phyloP scores from a whole-genome alignment of 2,113 vertebrate genomes.

The Tamias sibiricus region DNA sequence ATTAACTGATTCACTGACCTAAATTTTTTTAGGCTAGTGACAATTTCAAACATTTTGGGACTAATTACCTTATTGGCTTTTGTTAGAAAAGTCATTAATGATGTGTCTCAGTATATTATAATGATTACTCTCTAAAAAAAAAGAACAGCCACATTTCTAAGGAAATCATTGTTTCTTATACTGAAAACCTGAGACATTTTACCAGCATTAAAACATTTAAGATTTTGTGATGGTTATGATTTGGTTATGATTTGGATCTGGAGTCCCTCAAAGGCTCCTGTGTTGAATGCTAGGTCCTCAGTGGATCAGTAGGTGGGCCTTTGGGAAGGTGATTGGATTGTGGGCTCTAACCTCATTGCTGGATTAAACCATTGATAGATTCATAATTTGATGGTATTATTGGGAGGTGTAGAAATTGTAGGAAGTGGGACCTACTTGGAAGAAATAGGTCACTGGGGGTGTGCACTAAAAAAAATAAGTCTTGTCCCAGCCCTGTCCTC shows the following conservation, averaged over 20 bases:
- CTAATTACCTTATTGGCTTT: constrained; percentile 26
- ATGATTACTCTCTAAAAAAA: background rate
- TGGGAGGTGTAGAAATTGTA: background rate
- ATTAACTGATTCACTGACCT: background rate
- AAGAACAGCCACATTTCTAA: background rate
- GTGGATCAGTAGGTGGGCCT: background rate
- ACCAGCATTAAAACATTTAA: background rate
- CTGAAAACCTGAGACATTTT: background rate
- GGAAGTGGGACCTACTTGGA: background rate
- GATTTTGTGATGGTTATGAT: background rate
- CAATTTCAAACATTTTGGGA: background rate
- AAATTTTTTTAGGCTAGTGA: background rate
- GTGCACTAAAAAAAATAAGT: background rate
- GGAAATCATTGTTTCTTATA: background rate
- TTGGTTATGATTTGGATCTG: background rate
- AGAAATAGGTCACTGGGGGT: background rate
- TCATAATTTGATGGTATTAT: background rate
- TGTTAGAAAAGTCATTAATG: constrained; percentile 12
- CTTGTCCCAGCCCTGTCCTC: background rate
- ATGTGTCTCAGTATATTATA: background rate
- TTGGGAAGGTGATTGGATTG: background rate
- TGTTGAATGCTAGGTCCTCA: background rate
- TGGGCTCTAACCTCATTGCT: background rate
- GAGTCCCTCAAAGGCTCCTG: background rate
- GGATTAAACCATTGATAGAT: background rate